Percentiles rank a stretch among this genome's conserved stretches.
These are phyloP conservation scores for Cinclus cinclus DNA, from an alignment of 2,113 vertebrate species.

Conservation along the genomic window DNA sequence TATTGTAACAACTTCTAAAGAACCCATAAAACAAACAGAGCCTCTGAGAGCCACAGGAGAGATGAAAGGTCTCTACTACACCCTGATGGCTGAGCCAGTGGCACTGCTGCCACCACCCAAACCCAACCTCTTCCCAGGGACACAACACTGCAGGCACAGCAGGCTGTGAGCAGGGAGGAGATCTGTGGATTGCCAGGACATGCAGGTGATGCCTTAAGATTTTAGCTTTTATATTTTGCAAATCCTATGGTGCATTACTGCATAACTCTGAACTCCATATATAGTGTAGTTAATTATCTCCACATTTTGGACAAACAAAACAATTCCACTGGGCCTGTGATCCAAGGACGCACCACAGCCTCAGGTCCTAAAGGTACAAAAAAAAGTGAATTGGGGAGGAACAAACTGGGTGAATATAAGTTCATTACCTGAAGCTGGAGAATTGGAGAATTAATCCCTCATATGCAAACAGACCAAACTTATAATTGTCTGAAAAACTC, in stretches of 20 bases:
- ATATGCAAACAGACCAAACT: not conserved
- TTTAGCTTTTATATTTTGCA: not conserved
- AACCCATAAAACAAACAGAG: not conserved
- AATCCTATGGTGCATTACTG: not conserved
- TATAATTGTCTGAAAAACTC: not conserved
- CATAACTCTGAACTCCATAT: too few species aligned
- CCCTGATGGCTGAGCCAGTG: not conserved
- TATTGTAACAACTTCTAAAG: not conserved
- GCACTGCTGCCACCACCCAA: not conserved
- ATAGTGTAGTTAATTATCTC: not conserved
- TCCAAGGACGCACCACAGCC: not conserved
- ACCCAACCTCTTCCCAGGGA: not conserved
- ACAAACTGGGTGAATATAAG: not conserved
- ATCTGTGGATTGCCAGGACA: accelerated
- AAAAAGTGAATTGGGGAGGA: not conserved
- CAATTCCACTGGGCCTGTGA: not conserved
- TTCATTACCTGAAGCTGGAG: not conserved
- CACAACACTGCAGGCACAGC: not conserved
- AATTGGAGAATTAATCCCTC: not conserved
- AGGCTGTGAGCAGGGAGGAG: not conserved
- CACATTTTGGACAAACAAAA: not conserved
- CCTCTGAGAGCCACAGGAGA: not conserved
- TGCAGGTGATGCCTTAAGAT: not conserved
- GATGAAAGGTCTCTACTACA: not conserved
- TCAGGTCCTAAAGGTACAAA: not conserved